Percentiles rank a stretch among this genome's conserved stretches.
phyloP scores from a whole-genome alignment of 2,888 invertebrate genomes.

The Spilosoma lubricipeda region DNA sequence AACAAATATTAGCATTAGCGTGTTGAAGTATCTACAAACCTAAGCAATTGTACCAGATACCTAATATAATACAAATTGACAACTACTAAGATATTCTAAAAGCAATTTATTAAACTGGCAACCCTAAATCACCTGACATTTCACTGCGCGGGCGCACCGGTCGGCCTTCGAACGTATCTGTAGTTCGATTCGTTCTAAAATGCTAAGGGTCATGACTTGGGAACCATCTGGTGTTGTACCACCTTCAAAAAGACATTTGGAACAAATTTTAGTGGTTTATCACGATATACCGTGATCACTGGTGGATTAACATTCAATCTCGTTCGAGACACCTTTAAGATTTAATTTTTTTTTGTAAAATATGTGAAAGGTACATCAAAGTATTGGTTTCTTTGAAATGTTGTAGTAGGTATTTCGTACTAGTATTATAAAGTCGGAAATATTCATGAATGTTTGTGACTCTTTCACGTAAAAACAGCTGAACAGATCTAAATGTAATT shows the following conservation, averaged over 20 bases:
- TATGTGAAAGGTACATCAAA: background rate
- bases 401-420: too few species aligned
- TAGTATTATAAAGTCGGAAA: too few species aligned
- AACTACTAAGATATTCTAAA: background rate
- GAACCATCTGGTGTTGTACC: conserved; percentile 42
- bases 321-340: background rate
- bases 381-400: background rate
- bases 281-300: conserved; percentile 10
- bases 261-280: conserved; percentile 15
- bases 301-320: background rate
- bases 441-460: too few species aligned
- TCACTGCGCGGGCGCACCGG: conserved; percentile 51
- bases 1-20: too few species aligned
- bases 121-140: conserved; percentile 55
- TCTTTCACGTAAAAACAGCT: too few species aligned
- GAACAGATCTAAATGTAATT: too few species aligned
- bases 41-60: too few species aligned
- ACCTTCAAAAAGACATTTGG: conserved; percentile 27
- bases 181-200: conserved; percentile 47
- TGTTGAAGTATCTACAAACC: too few species aligned
- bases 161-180: conserved; percentile 56
- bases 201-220: conserved; percentile 52
- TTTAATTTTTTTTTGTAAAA: background rate
- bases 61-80: background rate
- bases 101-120: conserved; percentile 15